Percentiles rank a stretch among this genome's conserved stretches.
These are phyloP conservation scores for Syngnathus floridae DNA, from an alignment of 2,113 vertebrate species.

Conservation along the genomic window DNA sequence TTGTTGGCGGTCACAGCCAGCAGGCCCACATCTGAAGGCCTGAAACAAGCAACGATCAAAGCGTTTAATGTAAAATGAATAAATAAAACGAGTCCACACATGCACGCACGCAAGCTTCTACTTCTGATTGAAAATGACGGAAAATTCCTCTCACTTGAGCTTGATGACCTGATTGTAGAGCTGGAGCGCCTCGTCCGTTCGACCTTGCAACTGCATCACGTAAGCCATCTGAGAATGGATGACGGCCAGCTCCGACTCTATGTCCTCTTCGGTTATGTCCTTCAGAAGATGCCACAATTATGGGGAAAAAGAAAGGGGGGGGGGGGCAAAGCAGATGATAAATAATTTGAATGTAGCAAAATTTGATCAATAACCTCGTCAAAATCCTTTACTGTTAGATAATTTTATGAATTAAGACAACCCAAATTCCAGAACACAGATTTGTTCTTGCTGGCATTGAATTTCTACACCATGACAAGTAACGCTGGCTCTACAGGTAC, in stretches of 20 bases:
- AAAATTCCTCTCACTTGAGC: slow-evolving; percentile 76
- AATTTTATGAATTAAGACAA: no score
- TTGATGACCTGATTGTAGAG: slow-evolving; percentile 99
- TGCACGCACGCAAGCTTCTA: background rate
- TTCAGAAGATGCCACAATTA: slow-evolving; percentile 48
- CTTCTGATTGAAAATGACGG: background rate
- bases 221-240: slow-evolving; percentile 99
- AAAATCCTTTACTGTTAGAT: background rate
- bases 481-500: no score
- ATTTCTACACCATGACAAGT: no score
- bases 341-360: background rate
- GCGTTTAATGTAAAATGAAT: background rate
- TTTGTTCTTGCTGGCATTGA: no score
- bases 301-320: background rate
- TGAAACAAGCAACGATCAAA: slow-evolving; percentile 51
- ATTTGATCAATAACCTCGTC: background rate
- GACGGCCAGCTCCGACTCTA: slow-evolving; percentile 88
- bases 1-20: slow-evolving; percentile 98
- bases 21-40: slow-evolving; percentile 92
- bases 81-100: no score
- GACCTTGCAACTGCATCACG: slow-evolving; percentile 86
- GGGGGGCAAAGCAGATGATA: background rate
- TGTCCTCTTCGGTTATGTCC: slow-evolving; percentile 94
- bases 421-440: no score
- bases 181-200: slow-evolving; percentile 88